A percentile compares a stretch with the other conserved stretches of the same genome.
phyloP scores from a whole-genome alignment of 2,888 invertebrate genomes.

The Watsonalla cultraria region DNA sequence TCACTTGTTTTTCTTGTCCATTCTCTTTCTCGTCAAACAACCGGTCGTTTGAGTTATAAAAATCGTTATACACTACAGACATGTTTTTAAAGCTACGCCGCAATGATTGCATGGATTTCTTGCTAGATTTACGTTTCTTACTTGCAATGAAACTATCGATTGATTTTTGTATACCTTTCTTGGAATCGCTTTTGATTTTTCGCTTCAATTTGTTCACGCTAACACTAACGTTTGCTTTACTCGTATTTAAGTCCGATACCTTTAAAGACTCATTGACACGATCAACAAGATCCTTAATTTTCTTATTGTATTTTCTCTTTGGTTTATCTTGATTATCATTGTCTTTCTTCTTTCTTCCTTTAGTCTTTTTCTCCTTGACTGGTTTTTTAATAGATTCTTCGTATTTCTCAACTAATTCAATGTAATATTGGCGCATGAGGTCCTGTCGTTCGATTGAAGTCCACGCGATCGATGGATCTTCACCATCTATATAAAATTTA shows the following conservation, averaged over 20 bases:
- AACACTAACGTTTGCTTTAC: constrained; percentile 55
- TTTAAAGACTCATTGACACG: constrained; percentile 42
- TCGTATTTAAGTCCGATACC: constrained; percentile 30
- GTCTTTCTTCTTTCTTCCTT: constrained; percentile 41
- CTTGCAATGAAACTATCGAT: constrained; percentile 58
- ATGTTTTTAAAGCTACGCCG: constrained; percentile 42
- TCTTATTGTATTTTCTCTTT: constrained; percentile 61
- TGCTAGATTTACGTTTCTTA: constrained; percentile 46
- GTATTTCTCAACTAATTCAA: constrained; percentile 79
- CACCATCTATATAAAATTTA: constrained; percentile 36
- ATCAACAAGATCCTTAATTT: constrained; percentile 38
- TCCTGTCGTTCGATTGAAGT: constrained; percentile 84
- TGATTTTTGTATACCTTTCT: constrained; percentile 51
- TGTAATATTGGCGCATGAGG: constrained; percentile 80
- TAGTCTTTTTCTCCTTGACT: constrained; percentile 59
- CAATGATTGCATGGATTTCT: constrained; percentile 31
- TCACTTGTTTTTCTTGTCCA: too few relatives aligned
- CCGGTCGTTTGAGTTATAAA: constrained; percentile 5
- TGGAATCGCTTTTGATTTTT: constrained; percentile 46
- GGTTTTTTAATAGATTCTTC: constrained; percentile 77
- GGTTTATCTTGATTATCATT: constrained; percentile 44
- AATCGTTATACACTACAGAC: constrained; percentile 27
- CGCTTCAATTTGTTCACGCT: constrained; percentile 60
- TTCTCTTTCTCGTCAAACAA: constrained; percentile 25
- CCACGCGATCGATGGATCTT: constrained; percentile 76